phyloP scores from a whole-genome alignment of 2,888 invertebrate species.

The Netelia fuscicornis region DNA sequence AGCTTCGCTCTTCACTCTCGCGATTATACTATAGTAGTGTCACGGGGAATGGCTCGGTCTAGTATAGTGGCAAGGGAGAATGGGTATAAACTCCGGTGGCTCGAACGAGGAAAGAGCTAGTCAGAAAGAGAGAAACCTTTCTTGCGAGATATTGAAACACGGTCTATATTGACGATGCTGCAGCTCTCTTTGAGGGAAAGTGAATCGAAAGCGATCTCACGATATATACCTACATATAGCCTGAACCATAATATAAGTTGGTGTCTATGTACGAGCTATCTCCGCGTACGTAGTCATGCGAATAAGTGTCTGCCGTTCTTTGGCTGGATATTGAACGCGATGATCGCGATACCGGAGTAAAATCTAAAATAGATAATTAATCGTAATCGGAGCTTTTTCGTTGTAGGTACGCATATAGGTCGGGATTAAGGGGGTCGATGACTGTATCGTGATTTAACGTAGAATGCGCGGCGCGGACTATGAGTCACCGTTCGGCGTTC shows the following conservation, averaged over 20 bases:
- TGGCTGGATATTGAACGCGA: not conserved
- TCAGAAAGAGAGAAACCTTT: slow-evolving; percentile 34
- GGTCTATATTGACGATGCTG: slow-evolving; percentile 32
- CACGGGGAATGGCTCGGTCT: slow-evolving; percentile 46
- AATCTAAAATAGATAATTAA: not conserved
- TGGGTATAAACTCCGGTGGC: not conserved
- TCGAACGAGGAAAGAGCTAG: not conserved
- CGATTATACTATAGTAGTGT: slow-evolving; percentile 31
- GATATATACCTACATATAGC: not conserved
- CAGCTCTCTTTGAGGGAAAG: slow-evolving; percentile 62
- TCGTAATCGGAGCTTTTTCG: too few relatives aligned
- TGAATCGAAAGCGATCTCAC: slow-evolving; percentile 63
- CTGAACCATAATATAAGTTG: too few relatives aligned
- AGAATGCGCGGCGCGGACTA: too few relatives aligned
- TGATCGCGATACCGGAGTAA: not conserved
- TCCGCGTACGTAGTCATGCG: too few relatives aligned
- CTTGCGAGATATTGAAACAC: slow-evolving; percentile 8
- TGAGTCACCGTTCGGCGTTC: slow-evolving; percentile 27
- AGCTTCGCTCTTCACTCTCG: slow-evolving; percentile 33
- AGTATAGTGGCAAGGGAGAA: slow-evolving; percentile 1
- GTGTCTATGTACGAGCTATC: too few relatives aligned
- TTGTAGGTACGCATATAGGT: too few relatives aligned
- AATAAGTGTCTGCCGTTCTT: too few relatives aligned
- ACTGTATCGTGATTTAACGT: not conserved
- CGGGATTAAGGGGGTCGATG: not conserved